Evolutionary conservation across 2,113 vertebrate species (phyloP), one percentile per base, ranked within the genome.

Genomic region (Eurystomus gularis): DNA sequence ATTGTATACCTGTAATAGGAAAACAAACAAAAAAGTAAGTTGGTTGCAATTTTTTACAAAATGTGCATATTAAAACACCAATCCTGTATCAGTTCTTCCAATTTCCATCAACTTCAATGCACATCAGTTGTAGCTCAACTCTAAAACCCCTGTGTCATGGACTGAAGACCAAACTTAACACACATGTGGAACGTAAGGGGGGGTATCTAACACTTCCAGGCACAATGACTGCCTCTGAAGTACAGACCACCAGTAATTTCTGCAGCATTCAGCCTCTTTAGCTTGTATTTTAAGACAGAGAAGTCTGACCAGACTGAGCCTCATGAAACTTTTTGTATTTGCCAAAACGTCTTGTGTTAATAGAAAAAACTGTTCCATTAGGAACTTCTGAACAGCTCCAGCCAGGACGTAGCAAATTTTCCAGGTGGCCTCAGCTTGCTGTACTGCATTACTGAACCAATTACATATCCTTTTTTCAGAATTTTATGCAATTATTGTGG

Each of bases 1-100:
- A 99, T 99, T 0, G 97, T 98, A 88, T 99, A 99, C 95, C 99
- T 99, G 96, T 31, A 93, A 48, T 7, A 82, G 40, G 29, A 66
- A 33, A 85, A 29, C n/a, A 26, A 52, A n/a, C 3, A n/a, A 23
- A 9, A 29, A 58, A 19, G 24, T 51, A 10, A 49, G 17, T 14
- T 20, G 18, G 13, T 46, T 40, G 40, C 5, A 3, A 12, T 18
- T 55, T 90, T 66, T 46, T 55, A 84, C 17, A 39, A 48, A 75
- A 33, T 2, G 2, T 11, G 17, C 6, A 28, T 1, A 3, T 44
- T 55, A 29, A 65, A 89, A 52, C 23, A 79, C 7, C 37, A 75
- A 5, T 35, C 33, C 19, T 64, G 15, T 28, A 49, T 55, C 44
- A 49, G 24, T 16, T 81, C 71, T 62, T 86, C 11, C 28, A 39